Percentiles rank a stretch among this genome's conserved stretches.
Evolutionary conservation across 2,113 vertebrate genomes (phyloP).

Genomic region (Mesembrinibis cayennensis): DNA sequence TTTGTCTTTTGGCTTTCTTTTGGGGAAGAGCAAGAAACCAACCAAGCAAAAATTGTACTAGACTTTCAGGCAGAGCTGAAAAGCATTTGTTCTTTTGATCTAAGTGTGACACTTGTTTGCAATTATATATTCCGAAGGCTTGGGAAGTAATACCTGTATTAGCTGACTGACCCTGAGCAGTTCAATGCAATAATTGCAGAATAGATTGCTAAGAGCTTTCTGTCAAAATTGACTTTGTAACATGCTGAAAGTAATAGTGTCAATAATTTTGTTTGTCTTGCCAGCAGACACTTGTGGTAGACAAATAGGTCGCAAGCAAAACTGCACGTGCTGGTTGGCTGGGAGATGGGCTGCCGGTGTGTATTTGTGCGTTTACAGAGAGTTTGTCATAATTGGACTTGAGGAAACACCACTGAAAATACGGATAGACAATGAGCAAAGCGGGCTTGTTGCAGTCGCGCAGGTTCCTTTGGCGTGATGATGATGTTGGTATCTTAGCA

Average conservation of each 20-base stretch:
- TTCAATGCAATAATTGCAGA: background rate
- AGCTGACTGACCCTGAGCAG: background rate
- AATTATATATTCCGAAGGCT: background rate
- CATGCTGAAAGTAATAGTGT: background rate
- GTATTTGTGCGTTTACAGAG: background rate
- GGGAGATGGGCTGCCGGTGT: background rate
- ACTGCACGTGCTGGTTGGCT: background rate
- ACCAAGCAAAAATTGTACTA: background rate
- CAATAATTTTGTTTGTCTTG: background rate
- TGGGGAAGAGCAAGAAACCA: background rate
- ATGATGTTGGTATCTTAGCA: too few species aligned
- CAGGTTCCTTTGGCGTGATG: background rate
- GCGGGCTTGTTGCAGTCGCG: background rate
- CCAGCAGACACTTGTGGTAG: background rate
- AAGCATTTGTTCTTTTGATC: background rate
- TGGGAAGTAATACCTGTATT: background rate
- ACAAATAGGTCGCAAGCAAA: too few species aligned
- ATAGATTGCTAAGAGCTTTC: background rate
- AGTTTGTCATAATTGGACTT: background rate
- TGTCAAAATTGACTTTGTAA: background rate
- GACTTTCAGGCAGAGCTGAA: background rate
- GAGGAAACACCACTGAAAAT: background rate
- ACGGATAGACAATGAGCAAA: background rate
- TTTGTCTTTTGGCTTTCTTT: background rate
- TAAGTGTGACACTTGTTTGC: background rate